Conservation (phyloP, 1,140 invertebrate genomes). For the Tyrophagus putrescentiae region DNA sequence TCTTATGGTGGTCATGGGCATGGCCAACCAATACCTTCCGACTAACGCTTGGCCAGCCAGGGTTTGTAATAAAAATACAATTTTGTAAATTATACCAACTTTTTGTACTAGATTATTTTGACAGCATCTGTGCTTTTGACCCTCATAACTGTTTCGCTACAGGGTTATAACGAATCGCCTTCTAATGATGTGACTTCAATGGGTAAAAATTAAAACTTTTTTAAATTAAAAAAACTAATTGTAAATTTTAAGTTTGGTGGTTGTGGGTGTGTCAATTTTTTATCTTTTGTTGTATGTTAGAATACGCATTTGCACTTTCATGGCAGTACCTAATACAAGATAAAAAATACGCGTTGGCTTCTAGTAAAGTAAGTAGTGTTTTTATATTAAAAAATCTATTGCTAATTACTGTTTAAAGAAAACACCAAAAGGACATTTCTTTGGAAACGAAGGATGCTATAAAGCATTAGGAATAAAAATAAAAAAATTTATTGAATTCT, state of each 20-base stretch:
- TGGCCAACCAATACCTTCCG: too few relatives aligned
- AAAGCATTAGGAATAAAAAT: neutral
- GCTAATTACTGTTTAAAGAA: neutral
- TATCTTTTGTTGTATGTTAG: slow-evolving; percentile 15
- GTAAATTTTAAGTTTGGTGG: too few relatives aligned
- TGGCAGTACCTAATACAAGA: slow-evolving; percentile 6
- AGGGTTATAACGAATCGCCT: neutral
- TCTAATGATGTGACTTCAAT: slow-evolving; percentile 16
- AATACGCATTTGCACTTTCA: slow-evolving; percentile 14
- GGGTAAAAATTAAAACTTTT: too few relatives aligned
- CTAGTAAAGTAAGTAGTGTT: too few relatives aligned
- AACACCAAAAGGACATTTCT: slow-evolving; percentile 6
- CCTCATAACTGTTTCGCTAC: neutral
- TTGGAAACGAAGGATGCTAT: slow-evolving; percentile 11
- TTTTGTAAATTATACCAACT: too few relatives aligned
- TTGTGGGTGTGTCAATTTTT: slow-evolving; percentile 16
- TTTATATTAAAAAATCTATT: neutral
- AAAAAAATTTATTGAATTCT: neutral
- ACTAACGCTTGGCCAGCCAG: slow-evolving; percentile 25
- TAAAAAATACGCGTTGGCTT: neutral
- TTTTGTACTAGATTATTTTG: too few relatives aligned
- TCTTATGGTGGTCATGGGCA: too few relatives aligned
- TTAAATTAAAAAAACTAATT: too few relatives aligned
- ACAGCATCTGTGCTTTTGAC: neutral
- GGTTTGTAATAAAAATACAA: too few relatives aligned